These are phyloP conservation scores for Calameuta idolon DNA, from an alignment of 2,888 invertebrate genomes.

Conservation along the genomic window DNA sequence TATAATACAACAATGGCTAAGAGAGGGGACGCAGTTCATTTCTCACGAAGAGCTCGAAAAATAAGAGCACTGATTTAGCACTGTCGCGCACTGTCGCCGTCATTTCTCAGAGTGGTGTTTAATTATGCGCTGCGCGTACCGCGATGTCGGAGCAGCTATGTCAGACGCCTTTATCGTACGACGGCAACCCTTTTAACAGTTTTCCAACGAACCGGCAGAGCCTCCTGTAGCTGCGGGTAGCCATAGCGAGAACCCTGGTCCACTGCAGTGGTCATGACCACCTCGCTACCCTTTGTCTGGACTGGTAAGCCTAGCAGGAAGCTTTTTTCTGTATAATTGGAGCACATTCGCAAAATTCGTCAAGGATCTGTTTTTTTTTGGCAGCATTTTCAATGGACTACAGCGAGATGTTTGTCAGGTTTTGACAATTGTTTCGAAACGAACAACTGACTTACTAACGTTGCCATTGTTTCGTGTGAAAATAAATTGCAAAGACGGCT, in stretches of 20 bases:
- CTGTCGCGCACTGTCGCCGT: conserved; percentile 49
- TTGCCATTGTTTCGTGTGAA: neutral
- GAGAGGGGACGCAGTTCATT: conserved; percentile 37
- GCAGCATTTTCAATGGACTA: neutral
- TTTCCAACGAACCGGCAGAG: neutral
- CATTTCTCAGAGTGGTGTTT: conserved; percentile 42
- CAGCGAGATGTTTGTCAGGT: too few species aligned
- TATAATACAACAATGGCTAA: neutral
- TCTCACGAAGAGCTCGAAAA: conserved; percentile 36
- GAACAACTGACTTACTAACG: neutral
- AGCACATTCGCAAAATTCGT: neutral
- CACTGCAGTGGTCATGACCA: neutral
- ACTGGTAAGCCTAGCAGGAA: neutral
- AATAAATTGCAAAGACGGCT: too few species aligned
- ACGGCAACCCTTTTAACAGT: neutral
- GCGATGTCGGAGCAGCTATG: neutral
- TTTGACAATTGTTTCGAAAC: too few species aligned
- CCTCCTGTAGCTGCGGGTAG: neutral
- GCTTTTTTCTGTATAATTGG: neutral
- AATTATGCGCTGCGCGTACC: conserved; percentile 43
- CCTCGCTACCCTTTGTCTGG: neutral
- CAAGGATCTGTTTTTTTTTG: neutral
- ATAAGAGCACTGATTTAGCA: conserved; percentile 50
- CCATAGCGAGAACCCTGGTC: neutral
- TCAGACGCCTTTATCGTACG: neutral